Conservation (phyloP, 2,797 vertebrate species). For the Acanthurus tractus region DNA sequence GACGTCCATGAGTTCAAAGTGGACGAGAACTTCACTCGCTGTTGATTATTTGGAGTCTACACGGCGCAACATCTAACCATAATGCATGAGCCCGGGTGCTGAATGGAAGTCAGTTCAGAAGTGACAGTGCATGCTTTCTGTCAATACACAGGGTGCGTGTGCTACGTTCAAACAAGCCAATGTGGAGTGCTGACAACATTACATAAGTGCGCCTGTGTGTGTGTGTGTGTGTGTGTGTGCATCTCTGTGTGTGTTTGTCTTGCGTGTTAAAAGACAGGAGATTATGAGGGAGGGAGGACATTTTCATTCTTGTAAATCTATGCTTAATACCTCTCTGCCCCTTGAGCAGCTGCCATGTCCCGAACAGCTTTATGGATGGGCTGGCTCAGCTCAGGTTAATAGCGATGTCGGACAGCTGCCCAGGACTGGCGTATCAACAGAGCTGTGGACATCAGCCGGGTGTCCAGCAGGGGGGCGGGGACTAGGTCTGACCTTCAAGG, state of each 20-base stretch:
- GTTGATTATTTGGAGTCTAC: slow-evolving; percentile 43
- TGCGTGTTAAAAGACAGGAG: slow-evolving; percentile 65
- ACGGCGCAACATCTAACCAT: slow-evolving; percentile 49
- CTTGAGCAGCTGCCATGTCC: slow-evolving; percentile 82
- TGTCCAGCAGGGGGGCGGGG: slow-evolving; percentile 41
- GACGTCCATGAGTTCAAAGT: slow-evolving; percentile 43
- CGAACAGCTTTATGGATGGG: slow-evolving; percentile 76
- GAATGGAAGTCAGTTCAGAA: slow-evolving; percentile 10
- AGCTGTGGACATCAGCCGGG: slow-evolving; percentile 47
- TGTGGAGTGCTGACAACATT: slow-evolving; percentile 53
- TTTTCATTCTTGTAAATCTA: slow-evolving; percentile 83
- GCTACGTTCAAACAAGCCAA: slow-evolving; percentile 43
- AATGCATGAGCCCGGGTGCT: slow-evolving; percentile 61
- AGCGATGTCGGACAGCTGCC: slow-evolving; percentile 74
- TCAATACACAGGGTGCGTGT: slow-evolving; percentile 46
- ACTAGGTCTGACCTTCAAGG: slow-evolving; percentile 68
- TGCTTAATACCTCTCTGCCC: slow-evolving; percentile 81
- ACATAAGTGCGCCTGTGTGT: slow-evolving; percentile 45
- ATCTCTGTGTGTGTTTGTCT: slow-evolving; percentile 50
- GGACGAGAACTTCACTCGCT: slow-evolving; percentile 12
- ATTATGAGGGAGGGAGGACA: slow-evolving; percentile 76
- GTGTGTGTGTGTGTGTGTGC: slow-evolving; percentile 37
- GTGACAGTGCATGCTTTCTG: slow-evolving; percentile 71
- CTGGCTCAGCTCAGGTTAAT: slow-evolving; percentile 77
- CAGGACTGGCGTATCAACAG: slow-evolving; percentile 49